phyloP scores from a whole-genome alignment of 2,113 vertebrate genomes.

The Scytalopus superciliaris region DNA sequence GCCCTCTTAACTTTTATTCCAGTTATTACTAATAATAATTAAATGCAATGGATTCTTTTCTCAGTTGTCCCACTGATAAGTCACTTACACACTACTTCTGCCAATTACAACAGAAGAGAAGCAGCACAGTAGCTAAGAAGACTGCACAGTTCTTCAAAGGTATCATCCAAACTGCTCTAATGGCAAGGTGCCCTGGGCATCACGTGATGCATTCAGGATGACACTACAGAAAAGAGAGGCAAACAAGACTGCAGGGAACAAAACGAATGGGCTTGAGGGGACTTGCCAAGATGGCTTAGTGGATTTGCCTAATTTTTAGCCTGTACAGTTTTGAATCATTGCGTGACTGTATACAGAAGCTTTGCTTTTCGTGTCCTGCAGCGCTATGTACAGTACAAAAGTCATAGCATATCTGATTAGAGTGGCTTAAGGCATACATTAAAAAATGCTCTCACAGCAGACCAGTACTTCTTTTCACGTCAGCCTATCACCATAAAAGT shows the following conservation, averaged over 20 bases:
- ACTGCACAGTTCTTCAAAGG: background rate
- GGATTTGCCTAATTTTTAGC: background rate
- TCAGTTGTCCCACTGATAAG: background rate
- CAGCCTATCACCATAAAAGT: background rate
- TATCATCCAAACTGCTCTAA: background rate
- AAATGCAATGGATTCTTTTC: background rate
- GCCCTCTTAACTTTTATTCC: background rate
- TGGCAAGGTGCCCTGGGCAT: fast-evolving
- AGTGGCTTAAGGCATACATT: background rate
- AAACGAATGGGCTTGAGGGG: background rate
- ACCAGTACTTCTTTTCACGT: background rate
- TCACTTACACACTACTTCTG: background rate
- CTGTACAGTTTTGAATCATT: background rate
- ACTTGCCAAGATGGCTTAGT: background rate
- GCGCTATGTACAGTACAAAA: background rate
- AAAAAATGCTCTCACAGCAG: background rate
- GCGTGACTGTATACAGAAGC: background rate
- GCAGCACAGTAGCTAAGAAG: background rate
- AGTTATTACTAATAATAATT: background rate
- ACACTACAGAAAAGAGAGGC: background rate
- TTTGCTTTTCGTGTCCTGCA: conserved; percentile 14
- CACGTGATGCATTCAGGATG: background rate
- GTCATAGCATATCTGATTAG: background rate
- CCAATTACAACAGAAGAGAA: background rate
- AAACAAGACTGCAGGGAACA: background rate